A percentile compares a stretch with the other conserved stretches of the same genome.
These are phyloP conservation scores for Sepiola atlantica DNA, from an alignment of 2,888 invertebrate species.

Conservation along the genomic window DNA sequence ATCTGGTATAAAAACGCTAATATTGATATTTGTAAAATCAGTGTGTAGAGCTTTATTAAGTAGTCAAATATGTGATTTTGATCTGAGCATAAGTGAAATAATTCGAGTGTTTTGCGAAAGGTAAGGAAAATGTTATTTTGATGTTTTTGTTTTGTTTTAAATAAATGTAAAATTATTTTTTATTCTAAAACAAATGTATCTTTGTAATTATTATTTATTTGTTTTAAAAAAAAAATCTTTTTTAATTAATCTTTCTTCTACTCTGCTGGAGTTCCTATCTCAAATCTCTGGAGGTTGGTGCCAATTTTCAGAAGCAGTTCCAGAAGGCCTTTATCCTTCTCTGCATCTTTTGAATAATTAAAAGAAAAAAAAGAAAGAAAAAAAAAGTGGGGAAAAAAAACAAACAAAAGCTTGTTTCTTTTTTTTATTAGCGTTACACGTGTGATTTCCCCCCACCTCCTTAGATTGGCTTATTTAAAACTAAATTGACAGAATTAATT, in stretches of 20 bases:
- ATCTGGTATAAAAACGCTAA: background rate
- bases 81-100: background rate
- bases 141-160: background rate
- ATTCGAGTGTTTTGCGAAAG: background rate
- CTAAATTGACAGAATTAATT: constrained; percentile 32
- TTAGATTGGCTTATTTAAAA: constrained; percentile 21
- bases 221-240: background rate
- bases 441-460: constrained; percentile 6
- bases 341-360: background rate
- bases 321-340: background rate
- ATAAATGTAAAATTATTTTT: background rate
- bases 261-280: background rate
- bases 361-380: background rate
- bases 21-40: background rate
- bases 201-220: background rate
- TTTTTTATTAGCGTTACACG: constrained; percentile 4
- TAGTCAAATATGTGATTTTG: background rate
- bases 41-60: background rate
- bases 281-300: constrained; percentile 32
- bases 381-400: background rate
- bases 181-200: background rate
- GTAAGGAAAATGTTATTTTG: background rate
- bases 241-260: background rate
- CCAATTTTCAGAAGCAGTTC: background rate
- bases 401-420: constrained; percentile 32